Conservation (phyloP, 2,888 invertebrate genomes). For the Parapristionchus giblindavisi region DNA sequence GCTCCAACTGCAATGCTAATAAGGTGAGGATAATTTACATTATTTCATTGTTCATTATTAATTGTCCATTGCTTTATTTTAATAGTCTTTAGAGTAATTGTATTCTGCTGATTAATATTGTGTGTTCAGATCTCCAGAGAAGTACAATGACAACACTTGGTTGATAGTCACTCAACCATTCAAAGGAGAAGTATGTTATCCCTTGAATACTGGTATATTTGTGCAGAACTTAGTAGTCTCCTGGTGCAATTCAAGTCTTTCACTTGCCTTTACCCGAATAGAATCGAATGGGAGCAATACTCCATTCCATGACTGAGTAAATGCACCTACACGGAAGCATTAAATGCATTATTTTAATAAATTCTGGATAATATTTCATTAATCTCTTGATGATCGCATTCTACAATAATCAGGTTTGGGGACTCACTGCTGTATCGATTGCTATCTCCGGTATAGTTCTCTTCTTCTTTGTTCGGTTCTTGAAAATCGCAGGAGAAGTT, state of each 20-base stretch:
- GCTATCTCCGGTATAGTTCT: slow-evolving; percentile 55
- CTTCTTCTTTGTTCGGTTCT: slow-evolving; percentile 45
- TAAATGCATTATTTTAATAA: not conserved
- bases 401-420: too few relatives aligned
- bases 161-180: slow-evolving; percentile 63
- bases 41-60: not conserved
- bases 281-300: not conserved
- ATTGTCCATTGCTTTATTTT: not conserved
- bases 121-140: slow-evolving; percentile 51
- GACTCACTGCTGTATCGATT: slow-evolving; percentile 55
- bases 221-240: not conserved
- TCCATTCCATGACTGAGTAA: not conserved
- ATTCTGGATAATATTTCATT: too few relatives aligned
- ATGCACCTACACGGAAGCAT: not conserved
- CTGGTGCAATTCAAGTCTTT: not conserved
- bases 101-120: not conserved
- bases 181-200: slow-evolving; percentile 61
- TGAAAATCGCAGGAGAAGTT: slow-evolving; percentile 24
- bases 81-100: not conserved
- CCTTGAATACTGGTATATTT: not conserved
- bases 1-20: slow-evolving; percentile 53
- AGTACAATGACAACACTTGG: slow-evolving; percentile 56
- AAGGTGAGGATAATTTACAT: not conserved
- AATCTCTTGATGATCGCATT: too few relatives aligned
- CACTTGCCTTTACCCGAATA: too few relatives aligned